phyloP scores from a whole-genome alignment of 2,888 invertebrate species.

The Stenodera caucasica region DNA sequence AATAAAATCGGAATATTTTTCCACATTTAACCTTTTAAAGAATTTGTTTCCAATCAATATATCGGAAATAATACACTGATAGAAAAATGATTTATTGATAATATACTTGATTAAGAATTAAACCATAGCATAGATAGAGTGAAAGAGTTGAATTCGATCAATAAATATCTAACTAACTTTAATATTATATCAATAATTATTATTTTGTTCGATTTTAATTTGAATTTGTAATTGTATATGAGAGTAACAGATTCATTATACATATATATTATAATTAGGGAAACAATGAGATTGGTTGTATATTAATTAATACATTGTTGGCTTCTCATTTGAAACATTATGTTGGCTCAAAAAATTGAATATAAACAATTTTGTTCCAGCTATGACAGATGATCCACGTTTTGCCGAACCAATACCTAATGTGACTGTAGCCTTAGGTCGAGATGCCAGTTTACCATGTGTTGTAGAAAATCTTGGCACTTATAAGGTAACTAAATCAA shows the following conservation, averaged over 20 bases:
- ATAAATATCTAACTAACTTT: background rate
- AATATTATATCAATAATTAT: background rate
- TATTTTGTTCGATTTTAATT: background rate
- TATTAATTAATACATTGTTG: background rate
- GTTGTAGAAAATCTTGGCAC: constrained; percentile 87
- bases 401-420: constrained; percentile 91
- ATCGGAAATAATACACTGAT: background rate
- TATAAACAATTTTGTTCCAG: constrained; percentile 62
- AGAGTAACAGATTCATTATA: constrained; percentile 5
- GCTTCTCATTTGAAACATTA: background rate
- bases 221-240: constrained; percentile 5
- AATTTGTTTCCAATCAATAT: background rate
- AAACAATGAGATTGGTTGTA: background rate
- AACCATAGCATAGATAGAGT: no score
- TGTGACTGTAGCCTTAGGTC: constrained; percentile 86
- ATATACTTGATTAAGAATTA: background rate
- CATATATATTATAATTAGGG: constrained; percentile 6
- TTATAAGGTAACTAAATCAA: constrained; percentile 70
- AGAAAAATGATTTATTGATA: background rate
- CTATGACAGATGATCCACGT: constrained; percentile 82
- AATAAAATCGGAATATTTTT: background rate
- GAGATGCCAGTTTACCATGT: constrained; percentile 87
- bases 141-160: background rate
- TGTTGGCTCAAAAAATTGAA: no score
- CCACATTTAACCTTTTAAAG: background rate